Conservation (phyloP, 2,113 vertebrate species). For the Hemicordylus capensis region DNA sequence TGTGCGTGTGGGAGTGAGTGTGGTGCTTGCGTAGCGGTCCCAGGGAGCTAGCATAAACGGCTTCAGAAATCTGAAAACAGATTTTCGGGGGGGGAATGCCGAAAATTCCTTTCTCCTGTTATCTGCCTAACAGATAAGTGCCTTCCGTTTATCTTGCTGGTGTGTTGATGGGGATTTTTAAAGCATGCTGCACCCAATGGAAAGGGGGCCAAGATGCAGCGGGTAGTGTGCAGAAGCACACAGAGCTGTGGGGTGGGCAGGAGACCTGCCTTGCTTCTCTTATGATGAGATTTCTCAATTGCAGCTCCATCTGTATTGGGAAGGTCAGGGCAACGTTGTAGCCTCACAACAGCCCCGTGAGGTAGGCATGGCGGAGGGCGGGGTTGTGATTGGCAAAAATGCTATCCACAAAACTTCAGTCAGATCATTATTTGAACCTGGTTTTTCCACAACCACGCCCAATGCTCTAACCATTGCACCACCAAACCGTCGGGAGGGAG, state of each 20-base stretch:
- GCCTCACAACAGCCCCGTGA: neutral
- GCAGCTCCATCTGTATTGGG: neutral
- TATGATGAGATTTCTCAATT: neutral
- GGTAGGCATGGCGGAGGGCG: neutral
- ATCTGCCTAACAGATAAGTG: neutral
- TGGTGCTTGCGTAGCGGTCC: neutral
- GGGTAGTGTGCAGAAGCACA: too few species aligned
- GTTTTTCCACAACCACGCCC: neutral
- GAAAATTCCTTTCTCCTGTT: neutral
- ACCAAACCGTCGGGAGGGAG: too few species aligned
- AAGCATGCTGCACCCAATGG: neutral
- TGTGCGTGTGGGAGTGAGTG: neutral
- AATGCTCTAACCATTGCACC: neutral
- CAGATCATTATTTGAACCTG: neutral
- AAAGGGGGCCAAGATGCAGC: neutral
- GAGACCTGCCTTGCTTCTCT: neutral
- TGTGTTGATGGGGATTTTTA: neutral
- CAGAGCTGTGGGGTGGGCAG: too few species aligned
- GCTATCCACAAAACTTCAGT: neutral
- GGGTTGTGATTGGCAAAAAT: neutral
- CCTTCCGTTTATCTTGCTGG: neutral
- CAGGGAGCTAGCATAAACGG: neutral
- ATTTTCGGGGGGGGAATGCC: neutral
- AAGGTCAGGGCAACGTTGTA: neutral
- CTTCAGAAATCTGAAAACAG: too few species aligned